Conservation (phyloP, 2,888 invertebrate genomes). For the Hybos culiciformis region DNA sequence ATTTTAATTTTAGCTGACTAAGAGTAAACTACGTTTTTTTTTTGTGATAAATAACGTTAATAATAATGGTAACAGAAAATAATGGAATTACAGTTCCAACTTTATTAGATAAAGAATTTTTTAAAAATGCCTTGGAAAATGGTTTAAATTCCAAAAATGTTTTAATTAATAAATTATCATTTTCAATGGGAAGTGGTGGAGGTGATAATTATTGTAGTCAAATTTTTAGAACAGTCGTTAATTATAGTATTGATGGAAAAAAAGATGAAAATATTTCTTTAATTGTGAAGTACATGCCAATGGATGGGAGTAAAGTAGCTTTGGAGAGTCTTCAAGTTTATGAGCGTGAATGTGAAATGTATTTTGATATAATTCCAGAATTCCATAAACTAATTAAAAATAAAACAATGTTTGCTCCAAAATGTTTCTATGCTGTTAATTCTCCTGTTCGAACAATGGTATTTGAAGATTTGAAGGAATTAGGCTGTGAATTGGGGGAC, state of each 20-base stretch:
- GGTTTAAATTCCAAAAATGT: constrained; percentile 12
- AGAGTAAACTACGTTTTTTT: constrained; percentile 9
- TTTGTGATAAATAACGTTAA: constrained; percentile 6
- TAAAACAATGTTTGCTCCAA: constrained; percentile 28
- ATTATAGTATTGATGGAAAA: no score
- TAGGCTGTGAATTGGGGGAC: constrained; percentile 41
- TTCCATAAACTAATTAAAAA: constrained; percentile 34
- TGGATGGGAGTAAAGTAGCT: constrained; percentile 34
- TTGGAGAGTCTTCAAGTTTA: constrained; percentile 36
- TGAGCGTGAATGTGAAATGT: constrained; percentile 37
- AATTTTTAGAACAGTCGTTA: constrained; percentile 6
- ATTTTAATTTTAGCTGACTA: no score
- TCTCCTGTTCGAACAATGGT: constrained; percentile 31
- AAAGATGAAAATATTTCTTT: background rate
- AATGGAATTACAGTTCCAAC: constrained; percentile 4
- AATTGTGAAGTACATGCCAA: constrained; percentile 21
- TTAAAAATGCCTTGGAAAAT: constrained; percentile 4
- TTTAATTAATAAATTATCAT: constrained; percentile 18
- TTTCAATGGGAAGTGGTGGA: constrained; percentile 13
- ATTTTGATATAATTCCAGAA: constrained; percentile 32
- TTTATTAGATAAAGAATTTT: constrained; percentile 4
- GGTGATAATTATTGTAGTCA: constrained; percentile 9
- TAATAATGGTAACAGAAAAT: background rate
- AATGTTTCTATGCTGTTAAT: constrained; percentile 27
- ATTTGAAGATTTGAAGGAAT: constrained; percentile 36